Percentiles rank a stretch among this genome's conserved stretches.
Evolutionary conservation across 2,797 vertebrate genomes (phyloP).

Genomic region (Onychomys torridus): DNA sequence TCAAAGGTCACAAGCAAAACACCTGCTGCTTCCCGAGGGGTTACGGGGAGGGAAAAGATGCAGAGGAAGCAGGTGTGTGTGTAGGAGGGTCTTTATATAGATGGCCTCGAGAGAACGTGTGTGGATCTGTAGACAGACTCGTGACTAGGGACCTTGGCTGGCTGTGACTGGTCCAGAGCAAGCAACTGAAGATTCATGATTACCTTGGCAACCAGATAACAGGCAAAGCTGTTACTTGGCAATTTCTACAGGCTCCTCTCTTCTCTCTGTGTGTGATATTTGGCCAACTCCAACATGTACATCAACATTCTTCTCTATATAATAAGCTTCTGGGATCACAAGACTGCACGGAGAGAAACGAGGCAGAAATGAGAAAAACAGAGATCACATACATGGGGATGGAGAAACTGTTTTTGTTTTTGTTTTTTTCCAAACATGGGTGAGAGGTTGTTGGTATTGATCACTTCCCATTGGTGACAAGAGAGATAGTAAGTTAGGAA

Average conservation of each 20-base stretch:
- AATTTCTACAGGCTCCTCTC: neutral
- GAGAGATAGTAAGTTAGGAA: neutral
- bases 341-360: neutral
- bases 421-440: neutral
- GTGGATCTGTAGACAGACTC: neutral
- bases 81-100: neutral
- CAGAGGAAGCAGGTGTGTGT: neutral
- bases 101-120: neutral
- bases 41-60: neutral
- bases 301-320: neutral
- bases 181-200: neutral
- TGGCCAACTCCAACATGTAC: neutral
- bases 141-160: neutral
- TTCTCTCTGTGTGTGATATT: neutral
- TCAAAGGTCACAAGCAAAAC: neutral
- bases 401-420: neutral
- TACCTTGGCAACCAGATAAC: slow-evolving; percentile 66
- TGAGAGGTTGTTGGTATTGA: neutral
- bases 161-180: neutral
- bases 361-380: neutral
- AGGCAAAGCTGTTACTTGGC: slow-evolving; percentile 29
- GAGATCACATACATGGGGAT: neutral
- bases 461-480: neutral
- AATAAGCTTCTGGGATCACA: neutral
- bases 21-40: neutral